Evolutionary conservation across 2,113 vertebrate species (phyloP).

Genomic region (Ursus arctos): DNA sequence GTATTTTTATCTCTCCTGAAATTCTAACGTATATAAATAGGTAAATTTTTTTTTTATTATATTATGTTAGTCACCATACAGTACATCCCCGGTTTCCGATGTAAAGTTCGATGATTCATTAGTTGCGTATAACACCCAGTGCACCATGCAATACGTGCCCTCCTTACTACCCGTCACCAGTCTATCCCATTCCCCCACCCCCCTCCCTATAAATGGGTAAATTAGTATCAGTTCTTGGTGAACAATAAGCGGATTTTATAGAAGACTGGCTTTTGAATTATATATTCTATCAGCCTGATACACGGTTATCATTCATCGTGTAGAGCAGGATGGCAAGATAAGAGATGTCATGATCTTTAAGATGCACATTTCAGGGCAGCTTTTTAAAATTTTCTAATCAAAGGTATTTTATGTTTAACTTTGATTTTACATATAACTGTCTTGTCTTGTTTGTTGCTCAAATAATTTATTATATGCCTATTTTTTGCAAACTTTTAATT

Average conservation of each 20-base stretch:
- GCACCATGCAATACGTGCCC: too few relatives aligned
- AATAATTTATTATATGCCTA: neutral
- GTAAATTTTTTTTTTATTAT: neutral
- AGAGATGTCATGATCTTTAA: neutral
- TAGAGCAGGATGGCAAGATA: neutral
- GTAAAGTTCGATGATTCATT: too few relatives aligned
- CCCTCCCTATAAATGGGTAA: neutral
- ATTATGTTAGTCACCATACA: too few relatives aligned
- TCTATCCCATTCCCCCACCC: too few relatives aligned
- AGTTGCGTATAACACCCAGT: too few relatives aligned
- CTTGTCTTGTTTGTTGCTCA: neutral
- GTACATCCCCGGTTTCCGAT: too few relatives aligned
- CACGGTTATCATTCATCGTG: neutral
- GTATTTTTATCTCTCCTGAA: neutral
- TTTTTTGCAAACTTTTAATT: neutral
- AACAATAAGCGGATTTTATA: neutral
- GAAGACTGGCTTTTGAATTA: slow-evolving; percentile 22
- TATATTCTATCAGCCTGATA: neutral
- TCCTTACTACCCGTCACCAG: too few relatives aligned
- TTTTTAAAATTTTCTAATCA: neutral
- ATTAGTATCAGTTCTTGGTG: neutral
- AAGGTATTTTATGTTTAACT: neutral
- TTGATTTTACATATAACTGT: neutral
- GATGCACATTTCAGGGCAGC: neutral
- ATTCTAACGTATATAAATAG: neutral